Conservation (phyloP, 1,140 invertebrate species). For the Littorina saxatilis region DNA sequence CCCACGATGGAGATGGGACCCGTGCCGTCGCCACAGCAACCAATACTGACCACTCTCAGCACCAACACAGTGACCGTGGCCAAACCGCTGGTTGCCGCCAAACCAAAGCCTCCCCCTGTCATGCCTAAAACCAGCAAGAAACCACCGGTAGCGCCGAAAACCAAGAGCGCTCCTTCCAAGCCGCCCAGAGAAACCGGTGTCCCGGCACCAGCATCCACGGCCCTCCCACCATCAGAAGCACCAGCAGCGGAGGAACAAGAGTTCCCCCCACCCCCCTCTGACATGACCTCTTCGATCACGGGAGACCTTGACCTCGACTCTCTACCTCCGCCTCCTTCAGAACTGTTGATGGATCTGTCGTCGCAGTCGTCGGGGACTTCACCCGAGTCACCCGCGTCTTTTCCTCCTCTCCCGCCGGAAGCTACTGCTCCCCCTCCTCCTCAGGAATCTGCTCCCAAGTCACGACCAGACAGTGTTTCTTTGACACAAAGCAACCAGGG, state of each 20-base stretch:
- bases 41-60: constrained; percentile 16
- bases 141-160: constrained; percentile 29
- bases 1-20: not conserved
- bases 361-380: constrained; percentile 24
- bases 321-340: constrained; percentile 28
- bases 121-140: constrained; percentile 30
- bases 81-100: constrained; percentile 13
- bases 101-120: constrained; percentile 18
- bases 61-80: constrained; percentile 31
- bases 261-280: constrained; percentile 24
- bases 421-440: not conserved
- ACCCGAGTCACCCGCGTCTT: constrained; percentile 21
- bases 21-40: not conserved
- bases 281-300: not conserved
- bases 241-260: constrained; percentile 4
- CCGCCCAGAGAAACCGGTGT: constrained; percentile 24
- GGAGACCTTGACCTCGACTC: constrained; percentile 22
- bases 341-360: constrained; percentile 16
- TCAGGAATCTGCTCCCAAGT: not conserved
- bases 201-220: not conserved
- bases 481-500: not conserved
- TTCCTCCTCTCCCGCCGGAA: constrained; percentile 23
- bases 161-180: constrained; percentile 17
- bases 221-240: not conserved
- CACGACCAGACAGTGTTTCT: not conserved